phyloP scores from a whole-genome alignment of 2,888 invertebrate species.

The Byasa hedistus region DNA sequence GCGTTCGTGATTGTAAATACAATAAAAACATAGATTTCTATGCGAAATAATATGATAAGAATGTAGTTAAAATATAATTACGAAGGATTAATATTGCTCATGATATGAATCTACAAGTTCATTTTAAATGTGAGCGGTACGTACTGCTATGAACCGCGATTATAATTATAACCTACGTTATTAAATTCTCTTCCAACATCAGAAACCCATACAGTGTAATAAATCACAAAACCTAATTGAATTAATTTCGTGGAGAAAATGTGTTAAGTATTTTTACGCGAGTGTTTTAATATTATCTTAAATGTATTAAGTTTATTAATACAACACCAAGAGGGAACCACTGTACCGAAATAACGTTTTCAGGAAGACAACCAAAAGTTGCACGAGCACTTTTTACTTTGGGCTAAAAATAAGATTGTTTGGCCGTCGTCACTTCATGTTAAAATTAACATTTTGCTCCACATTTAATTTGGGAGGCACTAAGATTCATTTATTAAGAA shows the following conservation, averaged over 20 bases:
- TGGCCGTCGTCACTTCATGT: conserved; percentile 19
- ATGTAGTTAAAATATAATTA: too few species aligned
- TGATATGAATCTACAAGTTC: too few species aligned
- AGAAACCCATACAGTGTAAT: background rate
- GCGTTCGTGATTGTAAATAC: too few species aligned
- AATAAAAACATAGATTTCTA: too few species aligned
- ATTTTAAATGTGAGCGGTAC: too few species aligned
- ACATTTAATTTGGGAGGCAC: conserved; percentile 23
- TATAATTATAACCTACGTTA: too few species aligned
- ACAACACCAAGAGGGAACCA: background rate
- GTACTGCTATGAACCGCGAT: too few species aligned
- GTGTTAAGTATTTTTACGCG: background rate
- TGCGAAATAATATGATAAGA: too few species aligned
- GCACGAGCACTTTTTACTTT: conserved; percentile 22
- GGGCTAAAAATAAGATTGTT: conserved; percentile 19
- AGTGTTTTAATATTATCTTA: background rate
- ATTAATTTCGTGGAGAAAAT: background rate
- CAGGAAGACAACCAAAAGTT: conserved; percentile 29
- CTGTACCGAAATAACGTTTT: conserved; percentile 24
- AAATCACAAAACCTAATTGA: background rate
- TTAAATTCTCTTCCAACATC: too few species aligned
- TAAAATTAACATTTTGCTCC: conserved; percentile 25
- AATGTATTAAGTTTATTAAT: conserved; percentile 1
- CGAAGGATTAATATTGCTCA: too few species aligned
- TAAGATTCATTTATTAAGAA: conserved; percentile 18